Percentiles rank a stretch among this genome's conserved stretches.
These are phyloP conservation scores for Polietes domitor DNA, from an alignment of 2,888 invertebrate species.

Conservation along the genomic window DNA sequence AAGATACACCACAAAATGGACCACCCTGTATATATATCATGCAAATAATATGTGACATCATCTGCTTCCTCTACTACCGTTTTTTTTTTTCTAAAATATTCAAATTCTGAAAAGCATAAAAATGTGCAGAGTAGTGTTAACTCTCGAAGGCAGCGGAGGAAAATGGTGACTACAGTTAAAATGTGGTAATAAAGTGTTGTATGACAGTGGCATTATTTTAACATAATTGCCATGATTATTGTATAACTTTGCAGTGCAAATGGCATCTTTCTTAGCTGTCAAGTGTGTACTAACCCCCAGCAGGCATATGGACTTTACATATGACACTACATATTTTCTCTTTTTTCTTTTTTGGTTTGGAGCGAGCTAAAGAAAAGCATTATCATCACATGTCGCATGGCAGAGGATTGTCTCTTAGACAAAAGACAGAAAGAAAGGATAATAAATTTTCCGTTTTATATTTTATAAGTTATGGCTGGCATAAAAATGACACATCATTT, in stretches of 20 bases:
- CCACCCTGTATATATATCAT: no score
- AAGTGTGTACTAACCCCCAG: background rate
- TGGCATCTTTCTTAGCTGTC: background rate
- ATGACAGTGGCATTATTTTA: constrained; percentile 63
- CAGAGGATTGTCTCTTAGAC: background rate
- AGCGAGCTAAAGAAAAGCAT: background rate
- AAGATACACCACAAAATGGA: no score
- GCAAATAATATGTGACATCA: no score
- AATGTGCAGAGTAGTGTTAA: background rate
- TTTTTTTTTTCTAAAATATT: constrained; percentile 42
- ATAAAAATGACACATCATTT: constrained; percentile 24
- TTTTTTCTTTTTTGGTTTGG: background rate
- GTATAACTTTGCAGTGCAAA: constrained; percentile 52
- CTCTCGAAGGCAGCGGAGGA: background rate
- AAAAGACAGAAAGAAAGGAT: constrained; percentile 8
- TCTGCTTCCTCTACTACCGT: no score
- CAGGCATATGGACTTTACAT: background rate
- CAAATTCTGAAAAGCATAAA: constrained; percentile 44
- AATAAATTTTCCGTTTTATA: constrained; percentile 19
- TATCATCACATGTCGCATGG: constrained; percentile 8
- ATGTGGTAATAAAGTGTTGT: constrained; percentile 56
- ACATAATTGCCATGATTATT: constrained; percentile 66
- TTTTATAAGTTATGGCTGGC: background rate
- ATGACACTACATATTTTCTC: constrained; percentile 5
- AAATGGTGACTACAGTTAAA: constrained; percentile 6